phyloP scores from a whole-genome alignment of 2,113 vertebrate genomes.

The Sinocyclocheilus rhinocerous region DNA sequence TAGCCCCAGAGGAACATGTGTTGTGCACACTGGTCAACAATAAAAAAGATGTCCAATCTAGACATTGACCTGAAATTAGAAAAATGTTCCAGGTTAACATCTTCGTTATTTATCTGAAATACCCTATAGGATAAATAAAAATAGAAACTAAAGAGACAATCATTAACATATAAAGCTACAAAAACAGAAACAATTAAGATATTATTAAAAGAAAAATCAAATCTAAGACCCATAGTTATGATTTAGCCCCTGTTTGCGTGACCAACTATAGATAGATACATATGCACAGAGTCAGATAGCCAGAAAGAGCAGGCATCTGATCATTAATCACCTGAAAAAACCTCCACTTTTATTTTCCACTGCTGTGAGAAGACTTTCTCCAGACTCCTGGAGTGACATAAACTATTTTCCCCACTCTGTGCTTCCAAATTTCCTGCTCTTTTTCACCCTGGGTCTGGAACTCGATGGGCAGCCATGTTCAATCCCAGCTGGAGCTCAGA shows the following conservation, averaged over 20 bases:
- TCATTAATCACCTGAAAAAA: slow-evolving; percentile 52
- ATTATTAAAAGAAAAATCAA: neutral
- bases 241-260: neutral
- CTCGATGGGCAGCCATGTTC: slow-evolving; percentile 17
- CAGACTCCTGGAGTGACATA: slow-evolving; percentile 57
- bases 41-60: neutral
- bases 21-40: neutral
- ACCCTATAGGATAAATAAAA: neutral
- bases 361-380: slow-evolving; percentile 43
- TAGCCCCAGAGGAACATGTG: neutral
- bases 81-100: neutral
- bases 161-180: neutral
- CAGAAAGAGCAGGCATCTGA: neutral
- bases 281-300: slow-evolving; percentile 1
- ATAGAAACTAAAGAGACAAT: neutral
- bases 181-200: neutral
- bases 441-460: neutral
- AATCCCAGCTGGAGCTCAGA: slow-evolving; percentile 27
- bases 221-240: neutral
- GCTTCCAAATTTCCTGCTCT: slow-evolving; percentile 50
- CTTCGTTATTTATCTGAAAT: neutral
- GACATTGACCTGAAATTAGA: neutral
- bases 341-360: slow-evolving; percentile 59
- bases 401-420: slow-evolving; percentile 57
- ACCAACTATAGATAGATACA: neutral